Evolutionary conservation across 2,797 vertebrate genomes (phyloP), one percentile per base, ranked within the genome.

Genomic region (Phataginus tricuspis): DNA sequence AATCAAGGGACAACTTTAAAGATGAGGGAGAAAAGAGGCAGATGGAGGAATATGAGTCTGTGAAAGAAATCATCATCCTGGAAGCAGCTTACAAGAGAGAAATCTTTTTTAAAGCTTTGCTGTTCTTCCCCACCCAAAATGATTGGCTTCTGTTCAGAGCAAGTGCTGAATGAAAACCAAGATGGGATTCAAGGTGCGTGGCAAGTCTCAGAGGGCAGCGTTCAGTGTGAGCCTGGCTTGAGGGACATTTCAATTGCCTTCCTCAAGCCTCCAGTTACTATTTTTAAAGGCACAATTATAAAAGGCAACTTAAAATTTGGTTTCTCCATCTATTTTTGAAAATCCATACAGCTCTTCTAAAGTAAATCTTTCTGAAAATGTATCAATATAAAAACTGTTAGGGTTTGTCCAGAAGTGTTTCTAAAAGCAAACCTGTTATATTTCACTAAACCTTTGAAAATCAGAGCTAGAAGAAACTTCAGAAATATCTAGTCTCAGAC

Each of bases 1-100:
- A 91, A 90, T 82, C 87, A 86, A 83, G 63, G 97, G 72, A 87
- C 66, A 87, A 69, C 79, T 90, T 94, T 53, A 94, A 94, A 75
- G 68, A 66, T 64, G 71, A 87, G 72, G 66, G 49, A 79, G 45
- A 51, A 90, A 84, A 21, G 49, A 94, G 29, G 31, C 61, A 39
- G 68, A 86, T 23, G 71, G 51, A 79, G 78, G 55, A 63, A 53
- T 45, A 19, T 7, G 11, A 27, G 14, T 55, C 39, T 61, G n/a
- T 45, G 64, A 96, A 92, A 96, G 37, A 69, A 75, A 87, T 34
- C 37, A 59, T 57, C 29, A 14, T 12, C 29, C 79, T n/a, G 57
- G 18, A 84, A 59, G 61, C 69, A 80, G 34, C 39, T 85, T 49
- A 37, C 51, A 89, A 18, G 34, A 34, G 45, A 71, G 66, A 57